Evolutionary conservation across 2,888 invertebrate species (phyloP).

Genomic region (Plusia festucae): DNA sequence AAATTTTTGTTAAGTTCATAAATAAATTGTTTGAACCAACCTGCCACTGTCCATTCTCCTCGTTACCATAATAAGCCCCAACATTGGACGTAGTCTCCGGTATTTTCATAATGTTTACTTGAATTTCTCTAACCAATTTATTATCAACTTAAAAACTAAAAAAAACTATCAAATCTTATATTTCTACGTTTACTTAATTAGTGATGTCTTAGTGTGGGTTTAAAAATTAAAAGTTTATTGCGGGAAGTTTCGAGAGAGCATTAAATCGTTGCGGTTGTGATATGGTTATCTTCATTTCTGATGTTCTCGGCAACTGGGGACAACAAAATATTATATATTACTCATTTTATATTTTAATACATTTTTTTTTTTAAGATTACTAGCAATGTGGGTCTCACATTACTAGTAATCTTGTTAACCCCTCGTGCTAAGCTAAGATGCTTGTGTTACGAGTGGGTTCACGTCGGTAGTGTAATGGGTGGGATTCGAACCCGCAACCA

Average conservation of each 20-base stretch:
- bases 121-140: slow-evolving; percentile 51
- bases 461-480: too few relatives aligned
- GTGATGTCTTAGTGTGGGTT: slow-evolving; percentile 42
- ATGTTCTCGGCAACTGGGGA: slow-evolving; percentile 71
- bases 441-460: too few relatives aligned
- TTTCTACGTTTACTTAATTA: slow-evolving; percentile 40
- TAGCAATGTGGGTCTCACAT: too few relatives aligned
- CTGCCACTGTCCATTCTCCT: slow-evolving; percentile 86
- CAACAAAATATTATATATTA: slow-evolving; percentile 16
- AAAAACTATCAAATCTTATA: slow-evolving; percentile 40
- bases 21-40: slow-evolving; percentile 66
- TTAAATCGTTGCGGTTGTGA: slow-evolving; percentile 59
- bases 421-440: too few relatives aligned
- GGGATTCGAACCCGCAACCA: too few relatives aligned
- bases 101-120: slow-evolving; percentile 81
- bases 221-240: slow-evolving; percentile 20
- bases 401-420: too few relatives aligned
- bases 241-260: slow-evolving; percentile 69
- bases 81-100: slow-evolving; percentile 82
- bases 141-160: slow-evolving; percentile 60
- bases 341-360: too few relatives aligned
- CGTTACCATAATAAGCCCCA: slow-evolving; percentile 85
- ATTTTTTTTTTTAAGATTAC: too few relatives aligned
- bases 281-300: slow-evolving; percentile 79
- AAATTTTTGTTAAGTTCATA: too few relatives aligned